Percentiles rank a stretch among this genome's conserved stretches.
These are phyloP conservation scores for Clavelina lepadiformis DNA, from an alignment of 23 tunicate species.

Conservation along the genomic window DNA sequence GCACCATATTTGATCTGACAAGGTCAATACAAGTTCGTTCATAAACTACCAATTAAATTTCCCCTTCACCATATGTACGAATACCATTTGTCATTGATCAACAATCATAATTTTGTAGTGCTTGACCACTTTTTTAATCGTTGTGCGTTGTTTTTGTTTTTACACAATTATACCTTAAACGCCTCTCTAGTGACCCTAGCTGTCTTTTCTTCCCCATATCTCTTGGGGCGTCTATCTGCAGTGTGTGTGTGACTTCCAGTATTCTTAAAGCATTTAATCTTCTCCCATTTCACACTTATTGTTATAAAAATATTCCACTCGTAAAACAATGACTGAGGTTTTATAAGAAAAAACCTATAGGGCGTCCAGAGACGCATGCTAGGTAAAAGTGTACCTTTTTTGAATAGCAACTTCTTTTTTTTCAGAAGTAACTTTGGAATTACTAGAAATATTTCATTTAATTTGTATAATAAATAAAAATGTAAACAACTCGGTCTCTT, in stretches of 20 bases:
- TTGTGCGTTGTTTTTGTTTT: too few species aligned
- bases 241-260: slow-evolving; percentile 1
- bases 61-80: too few species aligned
- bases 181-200: not conserved
- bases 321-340: slow-evolving; percentile 6
- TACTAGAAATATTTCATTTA: slow-evolving; percentile 5
- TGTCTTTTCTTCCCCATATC: slow-evolving; percentile 6
- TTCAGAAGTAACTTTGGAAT: not conserved
- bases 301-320: not conserved
- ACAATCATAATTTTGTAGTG: too few species aligned
- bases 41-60: too few species aligned
- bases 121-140: too few species aligned
- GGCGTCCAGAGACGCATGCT: slow-evolving; percentile 11
- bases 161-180: too few species aligned
- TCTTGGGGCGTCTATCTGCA: slow-evolving; percentile 2
- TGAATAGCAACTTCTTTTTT: slow-evolving; percentile 1
- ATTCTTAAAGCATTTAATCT: slow-evolving; percentile 9
- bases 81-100: too few species aligned
- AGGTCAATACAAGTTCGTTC: too few species aligned
- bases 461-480: not conserved
- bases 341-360: not conserved
- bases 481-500: not conserved
- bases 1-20: too few species aligned
- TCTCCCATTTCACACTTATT: slow-evolving; percentile 11
- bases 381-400: slow-evolving; percentile 12